Percentiles rank a stretch among this genome's conserved stretches.
phyloP scores from a whole-genome alignment of 2,888 invertebrate genomes.

The Celastrina argiolus region DNA sequence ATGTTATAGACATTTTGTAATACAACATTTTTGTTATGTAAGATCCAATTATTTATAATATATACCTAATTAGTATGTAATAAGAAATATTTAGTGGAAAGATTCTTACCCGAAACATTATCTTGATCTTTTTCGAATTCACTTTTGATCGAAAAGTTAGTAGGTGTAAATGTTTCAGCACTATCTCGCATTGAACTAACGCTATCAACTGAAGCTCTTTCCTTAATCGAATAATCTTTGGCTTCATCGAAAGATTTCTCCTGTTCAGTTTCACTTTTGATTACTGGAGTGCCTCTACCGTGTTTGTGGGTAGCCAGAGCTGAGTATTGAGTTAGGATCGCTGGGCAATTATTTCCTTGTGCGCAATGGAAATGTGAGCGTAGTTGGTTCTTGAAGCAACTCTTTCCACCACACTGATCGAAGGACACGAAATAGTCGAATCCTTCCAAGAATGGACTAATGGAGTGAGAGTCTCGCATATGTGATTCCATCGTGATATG shows the following conservation, averaged over 20 bases:
- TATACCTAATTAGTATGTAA: not conserved
- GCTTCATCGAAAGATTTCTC: constrained; percentile 68
- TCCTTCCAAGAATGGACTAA: constrained; percentile 88
- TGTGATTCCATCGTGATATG: constrained; percentile 88
- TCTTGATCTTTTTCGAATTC: constrained; percentile 71
- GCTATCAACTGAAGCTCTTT: constrained; percentile 66
- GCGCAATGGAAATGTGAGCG: constrained; percentile 71
- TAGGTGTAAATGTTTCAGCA: constrained; percentile 51
- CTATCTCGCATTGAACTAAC: constrained; percentile 59
- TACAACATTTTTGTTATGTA: not conserved
- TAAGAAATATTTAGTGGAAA: constrained; percentile 33
- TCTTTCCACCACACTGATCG: constrained; percentile 71
- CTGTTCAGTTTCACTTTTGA: constrained; percentile 60
- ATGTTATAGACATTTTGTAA: constrained; percentile 28
- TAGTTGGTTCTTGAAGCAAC: constrained; percentile 70
- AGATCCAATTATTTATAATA: not conserved
- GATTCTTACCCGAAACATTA: constrained; percentile 68
- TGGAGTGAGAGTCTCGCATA: constrained; percentile 90
- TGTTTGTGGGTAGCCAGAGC: constrained; percentile 72
- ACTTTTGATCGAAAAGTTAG: constrained; percentile 70
- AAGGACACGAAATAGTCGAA: constrained; percentile 86
- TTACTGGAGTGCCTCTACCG: constrained; percentile 65
- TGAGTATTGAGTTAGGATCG: constrained; percentile 71
- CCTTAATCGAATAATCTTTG: constrained; percentile 73
- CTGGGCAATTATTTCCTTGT: constrained; percentile 69